Conservation (phyloP, 2,797 vertebrate species). For the Argentina silus region DNA sequence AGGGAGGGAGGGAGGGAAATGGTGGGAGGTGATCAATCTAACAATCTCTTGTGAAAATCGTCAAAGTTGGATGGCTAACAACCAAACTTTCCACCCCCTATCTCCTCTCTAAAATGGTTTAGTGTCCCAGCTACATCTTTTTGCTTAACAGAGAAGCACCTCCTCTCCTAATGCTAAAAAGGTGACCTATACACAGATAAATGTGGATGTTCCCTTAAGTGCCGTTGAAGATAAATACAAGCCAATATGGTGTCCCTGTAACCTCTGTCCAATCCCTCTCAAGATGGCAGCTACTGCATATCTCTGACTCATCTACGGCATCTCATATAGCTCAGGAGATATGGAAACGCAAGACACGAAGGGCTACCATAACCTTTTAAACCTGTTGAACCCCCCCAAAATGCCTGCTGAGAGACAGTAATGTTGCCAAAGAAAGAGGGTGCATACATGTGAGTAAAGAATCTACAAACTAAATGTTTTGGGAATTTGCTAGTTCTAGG, state of each 20-base stretch:
- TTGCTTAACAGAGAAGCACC: conserved; percentile 36
- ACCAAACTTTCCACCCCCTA: conserved; percentile 52
- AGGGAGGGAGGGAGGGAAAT: background rate
- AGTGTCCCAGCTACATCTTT: conserved; percentile 44
- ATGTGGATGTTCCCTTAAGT: conserved; percentile 59
- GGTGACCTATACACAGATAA: conserved; percentile 61
- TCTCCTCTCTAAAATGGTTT: conserved; percentile 5
- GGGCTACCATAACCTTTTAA: too few species aligned
- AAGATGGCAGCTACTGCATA: conserved; percentile 52
- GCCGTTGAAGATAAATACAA: conserved; percentile 61
- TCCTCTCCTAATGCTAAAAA: conserved; percentile 49
- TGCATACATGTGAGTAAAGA: too few species aligned
- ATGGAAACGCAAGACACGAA: too few species aligned
- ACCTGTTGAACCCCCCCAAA: too few species aligned
- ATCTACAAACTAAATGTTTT: too few species aligned
- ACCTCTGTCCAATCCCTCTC: conserved; percentile 19
- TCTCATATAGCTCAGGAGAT: too few species aligned
- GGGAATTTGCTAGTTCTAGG: too few species aligned
- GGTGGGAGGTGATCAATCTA: background rate
- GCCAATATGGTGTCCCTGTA: conserved; percentile 55
- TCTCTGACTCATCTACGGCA: background rate
- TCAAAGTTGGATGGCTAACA: conserved; percentile 62
- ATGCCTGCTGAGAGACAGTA: too few species aligned
- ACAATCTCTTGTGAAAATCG: conserved; percentile 48
- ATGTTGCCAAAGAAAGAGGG: too few species aligned